Evolutionary conservation across 2,888 invertebrate species (phyloP).

Genomic region (Hydropsyche betteni): DNA sequence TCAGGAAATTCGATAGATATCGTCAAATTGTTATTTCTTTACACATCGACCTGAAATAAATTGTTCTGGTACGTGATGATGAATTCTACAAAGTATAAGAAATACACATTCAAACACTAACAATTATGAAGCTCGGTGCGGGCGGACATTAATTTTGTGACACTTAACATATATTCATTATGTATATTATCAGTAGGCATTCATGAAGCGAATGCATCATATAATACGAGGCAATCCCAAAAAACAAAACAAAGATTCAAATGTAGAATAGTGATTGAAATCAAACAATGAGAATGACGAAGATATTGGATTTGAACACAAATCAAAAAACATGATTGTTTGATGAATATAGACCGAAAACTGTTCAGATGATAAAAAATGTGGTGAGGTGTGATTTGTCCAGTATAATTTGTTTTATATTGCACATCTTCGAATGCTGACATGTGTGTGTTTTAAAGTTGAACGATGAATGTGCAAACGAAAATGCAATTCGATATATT

Average conservation of each 20-base stretch:
- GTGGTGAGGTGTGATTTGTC: slow-evolving; percentile 21
- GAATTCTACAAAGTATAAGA: slow-evolving; percentile 12
- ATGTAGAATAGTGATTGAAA: no score
- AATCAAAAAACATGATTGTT: no score
- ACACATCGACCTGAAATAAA: slow-evolving; percentile 15
- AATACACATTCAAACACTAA: slow-evolving; percentile 37
- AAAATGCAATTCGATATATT: neutral
- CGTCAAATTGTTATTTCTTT: neutral
- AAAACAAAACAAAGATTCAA: neutral
- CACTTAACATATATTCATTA: slow-evolving; percentile 31
- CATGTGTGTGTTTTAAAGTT: slow-evolving; percentile 20
- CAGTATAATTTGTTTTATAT: slow-evolving; percentile 20
- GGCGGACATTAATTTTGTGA: slow-evolving; percentile 36
- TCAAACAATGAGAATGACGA: no score
- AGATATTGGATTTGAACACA: no score
- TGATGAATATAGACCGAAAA: no score
- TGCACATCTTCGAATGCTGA: neutral
- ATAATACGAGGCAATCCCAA: slow-evolving; percentile 16
- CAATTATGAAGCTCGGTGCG: slow-evolving; percentile 48
- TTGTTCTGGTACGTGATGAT: slow-evolving; percentile 13
- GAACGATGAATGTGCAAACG: neutral
- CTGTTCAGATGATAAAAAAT: slow-evolving; percentile 1
- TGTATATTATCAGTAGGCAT: slow-evolving; percentile 27
- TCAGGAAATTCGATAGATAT: neutral
- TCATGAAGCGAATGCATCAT: slow-evolving; percentile 30